Conservation (phyloP, 2,888 invertebrate genomes). For the Clivina fossor region DNA sequence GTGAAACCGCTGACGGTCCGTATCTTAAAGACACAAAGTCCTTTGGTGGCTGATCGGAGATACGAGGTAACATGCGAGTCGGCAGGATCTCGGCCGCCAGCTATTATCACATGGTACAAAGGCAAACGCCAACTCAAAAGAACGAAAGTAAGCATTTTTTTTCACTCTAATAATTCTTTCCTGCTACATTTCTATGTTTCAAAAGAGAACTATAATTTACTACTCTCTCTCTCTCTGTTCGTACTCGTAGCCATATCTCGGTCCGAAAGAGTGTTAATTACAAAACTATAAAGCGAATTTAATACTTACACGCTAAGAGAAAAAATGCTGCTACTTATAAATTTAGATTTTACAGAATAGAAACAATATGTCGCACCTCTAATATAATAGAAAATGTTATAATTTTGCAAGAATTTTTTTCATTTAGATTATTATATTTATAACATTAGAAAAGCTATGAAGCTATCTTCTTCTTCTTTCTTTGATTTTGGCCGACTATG, state of each 20-base stretch:
- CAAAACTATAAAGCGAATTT: constrained; percentile 24
- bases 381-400: no score
- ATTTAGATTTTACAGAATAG: no score
- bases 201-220: background rate
- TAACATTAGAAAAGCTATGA: no score
- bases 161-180: background rate
- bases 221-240: background rate
- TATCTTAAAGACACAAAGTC: constrained; percentile 68
- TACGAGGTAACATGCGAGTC: constrained; percentile 85
- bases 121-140: constrained; percentile 79
- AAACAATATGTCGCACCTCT: no score
- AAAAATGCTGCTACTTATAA: no score
- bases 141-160: constrained; percentile 65
- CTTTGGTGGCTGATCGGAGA: constrained; percentile 78
- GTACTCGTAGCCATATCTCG: background rate
- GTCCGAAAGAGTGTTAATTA: constrained; percentile 10
- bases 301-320: constrained; percentile 6
- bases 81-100: constrained; percentile 82
- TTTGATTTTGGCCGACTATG: no score
- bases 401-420: no score
- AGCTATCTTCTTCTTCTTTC: no score
- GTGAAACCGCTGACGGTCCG: constrained; percentile 82
- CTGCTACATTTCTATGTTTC: background rate
- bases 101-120: constrained; percentile 89
- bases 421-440: no score